These are phyloP conservation scores for Latrodectus hesperus DNA, from an alignment of 2,888 invertebrate genomes.

Conservation along the genomic window DNA sequence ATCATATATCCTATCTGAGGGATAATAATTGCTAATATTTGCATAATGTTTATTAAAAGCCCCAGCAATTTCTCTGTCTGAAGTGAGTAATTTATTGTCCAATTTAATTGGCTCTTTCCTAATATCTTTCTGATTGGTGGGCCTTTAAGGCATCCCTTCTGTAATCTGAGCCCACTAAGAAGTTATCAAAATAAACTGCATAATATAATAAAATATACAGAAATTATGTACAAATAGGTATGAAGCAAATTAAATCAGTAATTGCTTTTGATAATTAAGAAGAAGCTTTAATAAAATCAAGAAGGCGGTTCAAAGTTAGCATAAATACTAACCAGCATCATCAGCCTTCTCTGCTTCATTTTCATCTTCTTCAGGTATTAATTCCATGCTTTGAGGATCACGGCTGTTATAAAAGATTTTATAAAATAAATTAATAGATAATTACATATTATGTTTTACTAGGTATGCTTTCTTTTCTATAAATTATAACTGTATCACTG, in stretches of 20 bases:
- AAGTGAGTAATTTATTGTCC: too few species aligned
- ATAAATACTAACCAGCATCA: conserved; percentile 32
- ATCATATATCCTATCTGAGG: too few species aligned
- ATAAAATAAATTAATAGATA: not conserved
- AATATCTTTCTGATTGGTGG: too few species aligned
- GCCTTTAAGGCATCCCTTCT: too few species aligned
- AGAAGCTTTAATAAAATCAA: not conserved
- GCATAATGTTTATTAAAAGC: too few species aligned
- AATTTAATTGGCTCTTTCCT: too few species aligned
- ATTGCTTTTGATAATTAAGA: not conserved
- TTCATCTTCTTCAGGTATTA: conserved; percentile 66
- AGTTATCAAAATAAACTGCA: too few species aligned
- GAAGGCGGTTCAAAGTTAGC: not conserved
- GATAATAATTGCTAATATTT: too few species aligned
- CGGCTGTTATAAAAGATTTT: not conserved
- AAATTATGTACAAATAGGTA: too few species aligned
- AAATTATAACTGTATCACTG: not conserved
- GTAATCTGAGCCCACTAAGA: too few species aligned
- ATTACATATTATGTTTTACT: not conserved
- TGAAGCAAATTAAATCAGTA: not conserved
- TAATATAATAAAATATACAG: too few species aligned
- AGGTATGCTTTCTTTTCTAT: not conserved
- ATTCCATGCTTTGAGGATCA: conserved; percentile 48
- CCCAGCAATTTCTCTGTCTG: too few species aligned
- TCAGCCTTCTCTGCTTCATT: conserved; percentile 54